Base-by-base conservation (phyloP, 92 coral and sea anemone genomes). In the Palythoa heliodiscus region DNA sequence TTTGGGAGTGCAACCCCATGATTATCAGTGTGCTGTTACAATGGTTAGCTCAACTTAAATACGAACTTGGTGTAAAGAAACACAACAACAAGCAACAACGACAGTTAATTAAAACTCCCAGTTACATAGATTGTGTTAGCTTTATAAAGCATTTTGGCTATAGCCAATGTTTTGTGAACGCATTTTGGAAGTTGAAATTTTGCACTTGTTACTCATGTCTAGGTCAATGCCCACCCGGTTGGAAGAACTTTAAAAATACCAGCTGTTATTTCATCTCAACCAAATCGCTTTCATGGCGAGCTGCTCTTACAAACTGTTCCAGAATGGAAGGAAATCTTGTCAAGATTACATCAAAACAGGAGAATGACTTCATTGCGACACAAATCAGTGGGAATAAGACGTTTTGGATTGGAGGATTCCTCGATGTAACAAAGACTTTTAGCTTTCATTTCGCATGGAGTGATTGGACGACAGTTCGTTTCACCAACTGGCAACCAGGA, bases 141-240 rank as follows among this genome's bases (percentile, higher is more conserved):
- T 43, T 43, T 43, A 43, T 5, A 43, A 43, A 29, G 35, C 48
- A 7, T 43, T 43, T 43, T 43, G 7, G 50, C 50, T 5, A 43
- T 5, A 43, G 50, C 50, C 50, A 1, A 8, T 43, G 50, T 43
- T 43, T 43, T 43, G 50, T 43, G 50, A 43, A 43, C 50, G 9
- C 50, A 43, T 43, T 43, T 43, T 43, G 50, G 9, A 43, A 43
- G 50, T 43, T 43, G 50, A 43, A 43, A 1, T 43, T 43, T 43
- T 5, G 50, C 50, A 43, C 50, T 43, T 43, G 50, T 43, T 43
- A 43, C 5, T 43, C 50, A 43, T 8, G 35, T 43, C 9, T 48
- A 74, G 78, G 78, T 8, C 78, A 74, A 57, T 73, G 78, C n/a
- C 78, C 58, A 29, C 78, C 15, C 12, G 78, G 78, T 7, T 73